These are phyloP conservation scores for Eudorcas thomsonii DNA, from an alignment of 2,113 vertebrate genomes.

Conservation along the genomic window DNA sequence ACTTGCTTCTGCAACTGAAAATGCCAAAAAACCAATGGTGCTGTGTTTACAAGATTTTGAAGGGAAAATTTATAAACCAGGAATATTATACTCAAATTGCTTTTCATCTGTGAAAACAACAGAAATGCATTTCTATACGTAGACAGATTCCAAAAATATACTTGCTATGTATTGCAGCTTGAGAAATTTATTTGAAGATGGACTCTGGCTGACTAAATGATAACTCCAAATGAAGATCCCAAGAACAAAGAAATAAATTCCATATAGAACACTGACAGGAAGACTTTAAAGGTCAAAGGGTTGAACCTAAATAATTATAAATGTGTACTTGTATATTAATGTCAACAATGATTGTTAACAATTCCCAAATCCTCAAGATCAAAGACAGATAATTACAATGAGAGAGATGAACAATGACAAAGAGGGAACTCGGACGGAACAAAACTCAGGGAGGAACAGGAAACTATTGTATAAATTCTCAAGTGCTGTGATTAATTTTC, in stretches of 20 bases:
- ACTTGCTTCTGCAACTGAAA: neutral
- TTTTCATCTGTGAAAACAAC: neutral
- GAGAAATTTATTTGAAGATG: neutral
- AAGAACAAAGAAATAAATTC: neutral
- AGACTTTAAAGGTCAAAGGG: neutral
- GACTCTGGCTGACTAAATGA: neutral
- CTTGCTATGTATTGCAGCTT: neutral
- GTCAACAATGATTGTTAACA: neutral
- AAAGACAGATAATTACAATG: neutral
- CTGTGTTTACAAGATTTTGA: neutral
- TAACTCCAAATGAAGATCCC: neutral
- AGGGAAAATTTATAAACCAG: conserved; percentile 17
- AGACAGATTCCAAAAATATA: neutral
- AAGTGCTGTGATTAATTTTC: neutral
- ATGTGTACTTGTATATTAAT: neutral
- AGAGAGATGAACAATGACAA: neutral
- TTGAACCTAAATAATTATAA: neutral
- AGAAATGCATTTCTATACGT: neutral
- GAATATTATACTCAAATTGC: neutral
- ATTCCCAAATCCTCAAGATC: neutral
- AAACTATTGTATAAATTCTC: neutral
- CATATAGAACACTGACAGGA: neutral
- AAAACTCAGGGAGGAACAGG: neutral
- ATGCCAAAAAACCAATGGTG: neutral
- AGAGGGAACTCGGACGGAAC: neutral